phyloP scores from a whole-genome alignment of 2,113 vertebrate genomes.

The Pampusana beccarii region DNA sequence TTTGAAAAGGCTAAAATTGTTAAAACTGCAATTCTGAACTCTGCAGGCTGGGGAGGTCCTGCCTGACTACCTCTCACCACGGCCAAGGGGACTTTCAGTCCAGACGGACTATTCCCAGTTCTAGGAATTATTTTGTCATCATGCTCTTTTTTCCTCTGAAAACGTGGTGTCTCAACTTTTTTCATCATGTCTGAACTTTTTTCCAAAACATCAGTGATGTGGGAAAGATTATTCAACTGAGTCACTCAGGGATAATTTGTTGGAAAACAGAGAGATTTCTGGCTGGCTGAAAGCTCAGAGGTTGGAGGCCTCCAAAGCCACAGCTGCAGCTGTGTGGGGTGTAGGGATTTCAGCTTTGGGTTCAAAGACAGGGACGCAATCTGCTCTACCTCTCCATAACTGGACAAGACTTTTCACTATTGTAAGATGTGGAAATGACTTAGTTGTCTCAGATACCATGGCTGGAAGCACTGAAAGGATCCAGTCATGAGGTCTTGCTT shows the following conservation, averaged over 20 bases:
- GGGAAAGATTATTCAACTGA: neutral
- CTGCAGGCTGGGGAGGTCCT: neutral
- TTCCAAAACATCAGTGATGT: neutral
- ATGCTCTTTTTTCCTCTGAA: neutral
- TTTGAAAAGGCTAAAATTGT: neutral
- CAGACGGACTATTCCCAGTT: neutral
- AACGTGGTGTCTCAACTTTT: neutral
- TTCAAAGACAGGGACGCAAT: neutral
- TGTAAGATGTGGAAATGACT: neutral
- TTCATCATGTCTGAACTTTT: neutral
- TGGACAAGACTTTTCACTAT: neutral
- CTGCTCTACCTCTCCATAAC: neutral
- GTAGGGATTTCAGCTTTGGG: neutral
- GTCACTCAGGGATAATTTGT: neutral
- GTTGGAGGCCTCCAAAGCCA: neutral
- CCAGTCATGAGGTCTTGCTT: neutral
- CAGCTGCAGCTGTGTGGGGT: neutral
- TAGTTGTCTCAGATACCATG: neutral
- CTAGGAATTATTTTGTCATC: neutral
- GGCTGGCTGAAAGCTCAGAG: neutral
- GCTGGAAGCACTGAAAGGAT: neutral
- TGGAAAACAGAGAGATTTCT: neutral
- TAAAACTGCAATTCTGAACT: neutral
- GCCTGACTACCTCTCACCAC: neutral
- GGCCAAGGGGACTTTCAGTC: neutral